Evolutionary conservation across 1,140 invertebrate species (phyloP), one percentile per base, ranked within the genome.

Genomic region (Nasonia giraulti): DNA sequence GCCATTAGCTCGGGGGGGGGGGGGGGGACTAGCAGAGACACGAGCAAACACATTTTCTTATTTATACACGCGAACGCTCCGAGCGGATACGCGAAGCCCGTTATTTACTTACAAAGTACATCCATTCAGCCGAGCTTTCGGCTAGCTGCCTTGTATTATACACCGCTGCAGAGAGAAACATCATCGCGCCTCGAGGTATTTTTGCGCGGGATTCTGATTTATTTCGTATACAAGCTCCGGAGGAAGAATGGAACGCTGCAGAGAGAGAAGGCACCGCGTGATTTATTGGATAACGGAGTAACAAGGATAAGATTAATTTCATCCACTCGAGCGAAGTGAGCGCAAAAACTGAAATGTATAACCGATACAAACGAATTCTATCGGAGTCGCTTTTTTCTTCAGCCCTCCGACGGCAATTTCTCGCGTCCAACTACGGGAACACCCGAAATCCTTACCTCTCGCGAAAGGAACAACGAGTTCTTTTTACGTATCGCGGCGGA

Each of bases 261-360:
- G 33, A 37, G 27, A 27, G 27, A 27, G 27, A 27, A 27, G 7
- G 10, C 7, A 7, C 40, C 6, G 20, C 17, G 20, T 62, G 55
- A 62, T n/a, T 62, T 62, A 62, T n/a, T n/a, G 55, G 6, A 50
- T 6, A 37, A 37, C 33, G 10, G 11, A 20, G 20, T n/a, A n/a
- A n/a, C 17, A n/a, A n/a, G 55, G 20, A 20, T 14, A 62, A 62
- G 55, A 62, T 62, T 62, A 62, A 62, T 62, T n/a, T 27, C 27
- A 62, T 44, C 6, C 7, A n/a, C 20, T n/a, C 55, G 12, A 0
- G 4, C n/a, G 40, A 44, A 44, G 40, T 62, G n/a, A 62, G 20
- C 55, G 55, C 55, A n/a, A 62, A 62, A 62, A 62, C n/a, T 62
- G 55, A 62, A 62, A 62, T 62, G 55, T 62, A 20, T 62, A 62